phyloP scores from a whole-genome alignment of 1,140 invertebrate genomes.

The Zaprionus capensis region DNA sequence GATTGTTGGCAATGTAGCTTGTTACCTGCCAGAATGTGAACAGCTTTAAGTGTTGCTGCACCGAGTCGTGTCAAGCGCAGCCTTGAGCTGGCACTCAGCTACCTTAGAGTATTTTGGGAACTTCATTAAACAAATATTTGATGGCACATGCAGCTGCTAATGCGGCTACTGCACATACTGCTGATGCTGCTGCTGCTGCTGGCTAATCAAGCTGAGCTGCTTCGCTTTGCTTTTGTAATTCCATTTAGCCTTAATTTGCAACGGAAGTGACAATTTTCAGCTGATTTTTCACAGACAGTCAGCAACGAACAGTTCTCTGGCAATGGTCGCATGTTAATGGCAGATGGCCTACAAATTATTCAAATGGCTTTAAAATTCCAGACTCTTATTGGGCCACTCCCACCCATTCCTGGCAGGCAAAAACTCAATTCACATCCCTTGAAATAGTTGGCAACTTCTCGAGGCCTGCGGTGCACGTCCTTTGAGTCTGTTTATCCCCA shows the following conservation, averaged over 20 bases:
- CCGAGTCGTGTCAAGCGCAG: too few relatives aligned
- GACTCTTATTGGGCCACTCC: conserved; percentile 25
- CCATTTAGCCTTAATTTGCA: not conserved
- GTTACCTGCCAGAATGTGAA: too few relatives aligned
- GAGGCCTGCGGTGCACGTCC: conserved; percentile 11
- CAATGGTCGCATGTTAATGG: conserved; percentile 9
- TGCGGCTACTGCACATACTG: too few relatives aligned
- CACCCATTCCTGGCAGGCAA: not conserved
- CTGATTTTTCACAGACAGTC: not conserved
- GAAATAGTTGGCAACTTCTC: not conserved
- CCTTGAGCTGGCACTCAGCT: not conserved
- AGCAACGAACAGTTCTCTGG: not conserved
- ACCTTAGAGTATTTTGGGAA: not conserved
- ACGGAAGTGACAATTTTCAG: not conserved
- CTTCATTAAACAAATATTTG: not conserved
- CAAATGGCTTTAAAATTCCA: conserved; percentile 32
- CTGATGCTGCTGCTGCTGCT: not conserved
- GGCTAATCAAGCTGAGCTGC: not conserved
- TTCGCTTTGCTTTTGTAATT: not conserved
- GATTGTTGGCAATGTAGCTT: too few relatives aligned
- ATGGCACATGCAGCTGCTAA: too few relatives aligned
- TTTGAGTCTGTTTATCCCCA: conserved; percentile 7
- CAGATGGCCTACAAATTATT: conserved; percentile 25
- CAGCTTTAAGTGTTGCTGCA: too few relatives aligned
- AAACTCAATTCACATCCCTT: not conserved